Conservation (phyloP, 2,888 invertebrate genomes). For the Quadriops clusia region DNA sequence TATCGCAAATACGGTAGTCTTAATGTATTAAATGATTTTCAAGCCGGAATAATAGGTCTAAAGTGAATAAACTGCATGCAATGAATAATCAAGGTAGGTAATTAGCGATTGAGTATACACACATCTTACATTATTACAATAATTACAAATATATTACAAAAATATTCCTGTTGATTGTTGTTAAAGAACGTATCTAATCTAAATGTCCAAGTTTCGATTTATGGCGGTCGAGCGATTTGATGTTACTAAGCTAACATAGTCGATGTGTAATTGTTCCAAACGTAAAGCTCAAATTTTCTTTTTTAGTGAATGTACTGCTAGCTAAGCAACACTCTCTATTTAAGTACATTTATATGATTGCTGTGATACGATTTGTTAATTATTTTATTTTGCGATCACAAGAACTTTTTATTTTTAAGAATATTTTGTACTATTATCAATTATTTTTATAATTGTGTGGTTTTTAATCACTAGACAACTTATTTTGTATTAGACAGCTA, state of each 20-base stretch:
- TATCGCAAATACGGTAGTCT: too few relatives aligned
- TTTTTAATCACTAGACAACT: constrained; percentile 1
- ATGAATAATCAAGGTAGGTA: too few relatives aligned
- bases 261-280: constrained; percentile 5
- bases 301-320: too few relatives aligned
- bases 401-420: constrained; percentile 3
- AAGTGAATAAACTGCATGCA: too few relatives aligned
- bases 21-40: too few relatives aligned
- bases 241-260: constrained; percentile 1
- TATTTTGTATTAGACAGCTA: constrained; percentile 1
- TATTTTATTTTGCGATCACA: constrained; percentile 9
- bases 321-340: constrained; percentile 12
- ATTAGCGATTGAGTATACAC: too few relatives aligned
- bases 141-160: background rate
- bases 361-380: constrained; percentile 14
- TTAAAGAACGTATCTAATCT: constrained; percentile 1
- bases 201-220: background rate
- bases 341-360: constrained; percentile 11
- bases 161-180: background rate
- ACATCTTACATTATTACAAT: constrained; percentile 1
- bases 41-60: too few relatives aligned
- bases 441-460: constrained; percentile 1
- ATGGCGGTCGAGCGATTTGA: too few relatives aligned
- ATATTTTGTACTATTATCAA: constrained; percentile 1
- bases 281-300: too few relatives aligned